Conservation (phyloP, 2,888 invertebrate genomes). For the Phortica okadai region DNA sequence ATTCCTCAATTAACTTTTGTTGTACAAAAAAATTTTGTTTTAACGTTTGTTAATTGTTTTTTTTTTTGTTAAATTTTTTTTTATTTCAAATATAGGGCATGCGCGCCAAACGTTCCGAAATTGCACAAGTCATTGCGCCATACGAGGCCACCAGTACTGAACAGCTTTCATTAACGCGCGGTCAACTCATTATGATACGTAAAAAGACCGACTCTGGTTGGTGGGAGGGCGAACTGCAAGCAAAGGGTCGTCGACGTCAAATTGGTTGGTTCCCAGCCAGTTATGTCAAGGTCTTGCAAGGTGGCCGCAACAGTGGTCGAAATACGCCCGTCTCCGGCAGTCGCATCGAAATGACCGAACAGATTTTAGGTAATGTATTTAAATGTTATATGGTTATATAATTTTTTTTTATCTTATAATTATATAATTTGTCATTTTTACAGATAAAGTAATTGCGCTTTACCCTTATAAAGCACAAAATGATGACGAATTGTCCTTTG, state of each 20-base stretch:
- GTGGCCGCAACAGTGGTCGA: slow-evolving; percentile 83
- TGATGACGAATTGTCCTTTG: slow-evolving; percentile 94
- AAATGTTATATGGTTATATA: background rate
- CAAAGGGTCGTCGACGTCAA: slow-evolving; percentile 91
- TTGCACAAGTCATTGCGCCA: slow-evolving; percentile 95
- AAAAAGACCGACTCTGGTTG: slow-evolving; percentile 98
- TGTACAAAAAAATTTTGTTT: background rate
- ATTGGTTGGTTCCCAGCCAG: slow-evolving; percentile 99
- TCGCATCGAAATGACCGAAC: slow-evolving; percentile 80
- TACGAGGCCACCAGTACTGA: slow-evolving; percentile 95
- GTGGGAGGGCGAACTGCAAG: slow-evolving; percentile 99
- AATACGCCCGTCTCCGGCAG: slow-evolving; percentile 85
- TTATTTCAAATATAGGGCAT: slow-evolving; percentile 76
- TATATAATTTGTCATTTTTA: background rate
- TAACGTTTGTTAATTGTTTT: slow-evolving; percentile 24
- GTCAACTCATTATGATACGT: slow-evolving; percentile 95
- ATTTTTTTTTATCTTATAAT: background rate
- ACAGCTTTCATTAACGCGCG: slow-evolving; percentile 92
- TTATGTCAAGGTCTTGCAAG: slow-evolving; percentile 90
- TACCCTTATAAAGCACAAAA: slow-evolving; percentile 97
- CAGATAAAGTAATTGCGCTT: slow-evolving; percentile 92
- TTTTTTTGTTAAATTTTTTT: background rate
- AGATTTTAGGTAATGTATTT: slow-evolving; percentile 71
- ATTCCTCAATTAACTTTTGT: background rate
- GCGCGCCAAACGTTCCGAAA: slow-evolving; percentile 88